phyloP scores from a whole-genome alignment of 2,888 invertebrate genomes.

The Aplocera efformata region DNA sequence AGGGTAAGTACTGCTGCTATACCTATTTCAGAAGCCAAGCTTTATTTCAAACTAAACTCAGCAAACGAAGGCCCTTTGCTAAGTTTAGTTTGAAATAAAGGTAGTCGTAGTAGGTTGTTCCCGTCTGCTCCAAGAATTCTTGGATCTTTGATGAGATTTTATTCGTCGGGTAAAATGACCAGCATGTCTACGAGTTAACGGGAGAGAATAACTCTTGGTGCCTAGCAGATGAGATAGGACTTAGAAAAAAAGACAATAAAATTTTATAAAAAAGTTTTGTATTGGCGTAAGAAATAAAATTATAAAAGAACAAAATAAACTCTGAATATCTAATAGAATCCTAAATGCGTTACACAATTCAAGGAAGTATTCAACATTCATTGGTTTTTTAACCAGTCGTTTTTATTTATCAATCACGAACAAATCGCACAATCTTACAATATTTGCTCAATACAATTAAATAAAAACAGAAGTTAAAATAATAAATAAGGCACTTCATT shows the following conservation, averaged over 20 bases:
- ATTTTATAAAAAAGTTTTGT: conserved; percentile 10
- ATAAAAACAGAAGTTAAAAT: conserved; percentile 27
- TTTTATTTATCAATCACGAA: background rate
- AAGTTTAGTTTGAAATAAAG: too few relatives aligned
- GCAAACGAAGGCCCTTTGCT: too few relatives aligned
- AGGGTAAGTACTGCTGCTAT: too few relatives aligned
- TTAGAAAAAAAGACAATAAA: background rate
- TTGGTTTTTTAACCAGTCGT: background rate
- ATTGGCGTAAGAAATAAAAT: conserved; percentile 14
- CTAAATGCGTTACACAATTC: conserved; percentile 4
- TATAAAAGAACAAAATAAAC: conserved; percentile 13
- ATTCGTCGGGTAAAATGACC: too few relatives aligned
- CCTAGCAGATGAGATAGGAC: background rate
- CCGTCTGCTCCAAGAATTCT: too few relatives aligned
- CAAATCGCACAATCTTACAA: conserved; percentile 4
- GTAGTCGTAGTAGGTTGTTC: too few relatives aligned
- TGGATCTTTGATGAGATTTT: too few relatives aligned
- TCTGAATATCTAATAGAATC: conserved; percentile 6
- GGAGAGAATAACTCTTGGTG: too few relatives aligned
- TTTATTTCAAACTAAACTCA: too few relatives aligned
- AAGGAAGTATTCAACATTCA: conserved; percentile 1
- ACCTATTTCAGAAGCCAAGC: too few relatives aligned
- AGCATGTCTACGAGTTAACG: too few relatives aligned
- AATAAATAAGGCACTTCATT: conserved; percentile 65
- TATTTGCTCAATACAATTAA: conserved; percentile 12